Base-by-base conservation (phyloP, 2,888 invertebrate species). In the Ophion obscuratus region DNA sequence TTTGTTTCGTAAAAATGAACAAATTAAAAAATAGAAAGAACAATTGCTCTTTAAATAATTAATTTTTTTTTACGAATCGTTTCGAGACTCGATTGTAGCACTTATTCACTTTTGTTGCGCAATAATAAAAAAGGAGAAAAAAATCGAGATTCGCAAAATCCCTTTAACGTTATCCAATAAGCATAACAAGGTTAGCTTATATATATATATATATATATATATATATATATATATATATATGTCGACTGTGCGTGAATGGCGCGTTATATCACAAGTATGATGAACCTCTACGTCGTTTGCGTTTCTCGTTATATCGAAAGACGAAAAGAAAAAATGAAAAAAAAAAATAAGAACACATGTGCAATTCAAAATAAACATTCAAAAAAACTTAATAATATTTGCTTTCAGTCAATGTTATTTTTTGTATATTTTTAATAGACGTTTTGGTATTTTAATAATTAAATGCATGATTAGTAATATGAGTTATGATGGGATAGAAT, bases 81-180 rank as follows among this genome's bases (percentile, higher is more conserved):
- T 10, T 20, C 68, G 47, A 24, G 24, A 10, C 11, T 24, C 24
- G 6, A 70, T 27, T 53, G 53, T 5, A 24, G 44, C 27, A 9
- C 64, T 17, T 31, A 70, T 36, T 2, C 40, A 44, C 40, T 81
- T 86, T 70, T 75, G 85, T 90, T 90, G 86, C 87, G 88, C 84
- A 90, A 90, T 82, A 78, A 89, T 2, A 75, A 75, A 27, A 27
- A 74, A 75, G 53, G 27, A 2, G 31, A 77, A 31, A 88, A 31
- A 31, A 31, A 31, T 90, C 81, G 83, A 77, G 79, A 86, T 73
- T 62, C 79, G 67, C 79, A 74, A 83, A 89, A 91, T 91, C 90
- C 87, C 85, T 87, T 91, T 91, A 91, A 88, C 80, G 62, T 89
- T 89, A 91, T 91, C 88, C 85, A 90, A 91, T 91, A 89, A 84